phyloP scores from a whole-genome alignment of 2,888 invertebrate genomes.

The Cryptus viduatorius region DNA sequence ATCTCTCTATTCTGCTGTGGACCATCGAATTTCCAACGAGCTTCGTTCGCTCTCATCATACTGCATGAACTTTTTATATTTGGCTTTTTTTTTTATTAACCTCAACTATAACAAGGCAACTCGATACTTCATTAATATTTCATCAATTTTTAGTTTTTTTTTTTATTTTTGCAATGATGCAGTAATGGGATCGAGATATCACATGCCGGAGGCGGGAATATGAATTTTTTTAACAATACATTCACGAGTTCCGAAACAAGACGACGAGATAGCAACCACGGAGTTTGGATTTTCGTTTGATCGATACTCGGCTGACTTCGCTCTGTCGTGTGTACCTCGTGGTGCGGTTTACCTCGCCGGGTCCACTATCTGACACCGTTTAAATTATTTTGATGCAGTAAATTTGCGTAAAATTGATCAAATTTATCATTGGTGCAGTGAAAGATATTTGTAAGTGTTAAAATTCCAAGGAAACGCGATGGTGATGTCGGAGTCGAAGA shows the following conservation, averaged over 20 bases:
- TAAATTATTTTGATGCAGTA: not conserved
- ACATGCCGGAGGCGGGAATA: not conserved
- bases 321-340: constrained; percentile 36
- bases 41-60: constrained; percentile 35
- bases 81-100: constrained; percentile 1
- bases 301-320: constrained; percentile 67
- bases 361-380: constrained; percentile 12
- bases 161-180: not conserved
- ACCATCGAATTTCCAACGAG: constrained; percentile 63
- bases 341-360: constrained; percentile 13
- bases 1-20: constrained; percentile 23
- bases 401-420: not conserved
- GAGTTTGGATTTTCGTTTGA: constrained; percentile 55
- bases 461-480: constrained; percentile 23
- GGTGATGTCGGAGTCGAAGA: constrained; percentile 54
- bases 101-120: constrained; percentile 19
- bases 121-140: constrained; percentile 61
- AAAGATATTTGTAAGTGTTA: constrained; percentile 11
- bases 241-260: not conserved
- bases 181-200: not conserved
- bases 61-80: constrained; percentile 17
- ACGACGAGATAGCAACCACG: constrained; percentile 23
- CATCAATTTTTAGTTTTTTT: constrained; percentile 7
- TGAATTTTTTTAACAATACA: not conserved
- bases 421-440: constrained; percentile 12